Evolutionary conservation across 1,140 invertebrate genomes (phyloP).

Genomic region (Arctopsyche grandis): DNA sequence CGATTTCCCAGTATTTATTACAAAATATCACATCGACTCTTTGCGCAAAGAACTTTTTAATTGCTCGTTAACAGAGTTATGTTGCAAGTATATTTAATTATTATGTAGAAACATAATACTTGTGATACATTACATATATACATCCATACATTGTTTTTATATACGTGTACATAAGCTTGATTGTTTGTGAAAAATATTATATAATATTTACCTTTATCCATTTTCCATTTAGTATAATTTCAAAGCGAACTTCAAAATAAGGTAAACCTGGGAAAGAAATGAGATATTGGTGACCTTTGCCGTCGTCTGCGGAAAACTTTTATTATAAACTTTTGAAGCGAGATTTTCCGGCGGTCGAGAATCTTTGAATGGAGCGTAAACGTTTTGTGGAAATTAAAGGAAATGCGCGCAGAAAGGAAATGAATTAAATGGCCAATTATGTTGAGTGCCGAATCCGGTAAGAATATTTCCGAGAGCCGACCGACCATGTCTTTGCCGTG

Average conservation of each 20-base stretch:
- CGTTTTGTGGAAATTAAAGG: conserved; percentile 34
- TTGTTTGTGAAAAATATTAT: too few relatives aligned
- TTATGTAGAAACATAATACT: background rate
- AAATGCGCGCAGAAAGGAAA: conserved; percentile 34
- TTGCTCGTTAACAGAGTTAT: background rate
- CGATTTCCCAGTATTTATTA: too few relatives aligned
- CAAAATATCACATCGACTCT: too few relatives aligned
- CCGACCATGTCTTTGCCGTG: background rate
- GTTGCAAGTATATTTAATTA: background rate
- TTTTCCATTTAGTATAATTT: background rate
- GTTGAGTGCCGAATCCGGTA: conserved; percentile 18
- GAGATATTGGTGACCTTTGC: background rate
- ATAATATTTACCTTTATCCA: too few relatives aligned
- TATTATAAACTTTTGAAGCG: conserved; percentile 26
- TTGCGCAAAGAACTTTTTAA: conserved; percentile 4
- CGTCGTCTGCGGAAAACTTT: conserved; percentile 12
- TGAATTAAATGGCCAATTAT: conserved; percentile 38
- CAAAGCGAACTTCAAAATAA: background rate
- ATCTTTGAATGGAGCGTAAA: background rate
- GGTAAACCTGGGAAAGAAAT: background rate
- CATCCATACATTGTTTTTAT: too few relatives aligned
- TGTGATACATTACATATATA: too few relatives aligned
- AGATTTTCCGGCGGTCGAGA: conserved; percentile 7
- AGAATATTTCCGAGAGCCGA: background rate
- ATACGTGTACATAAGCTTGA: too few relatives aligned